Evolutionary conservation across 2,888 invertebrate genomes (phyloP), one percentile per base, ranked within the genome.

Genomic region (Epirrhoe tristata): DNA sequence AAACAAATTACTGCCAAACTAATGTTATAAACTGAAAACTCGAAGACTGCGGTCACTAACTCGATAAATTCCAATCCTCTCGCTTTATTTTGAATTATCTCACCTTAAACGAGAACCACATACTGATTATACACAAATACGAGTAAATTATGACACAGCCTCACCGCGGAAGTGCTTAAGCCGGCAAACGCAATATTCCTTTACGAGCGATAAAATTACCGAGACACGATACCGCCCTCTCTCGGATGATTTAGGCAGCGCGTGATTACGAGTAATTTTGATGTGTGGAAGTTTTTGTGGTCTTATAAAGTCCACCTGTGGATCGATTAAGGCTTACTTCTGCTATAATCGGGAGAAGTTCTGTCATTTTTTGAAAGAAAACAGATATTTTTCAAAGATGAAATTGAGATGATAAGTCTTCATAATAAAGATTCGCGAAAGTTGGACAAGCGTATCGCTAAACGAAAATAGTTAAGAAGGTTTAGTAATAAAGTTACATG

Each of bases 131-230:
- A 76, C 76, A 77, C 74, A 75, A 81, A 77, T 74, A 77, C 76
- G 73, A 74, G 74, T 73, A 82, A 87, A 85, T 86, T 84, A 85
- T 84, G 82, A 83, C 77, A 83, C 75, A 82, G 76, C 77, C 66
- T 70, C 67, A 58, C 70, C 69, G 69, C 74, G 81, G 81, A 82
- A 85, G 83, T 84, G 77, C 82, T 81, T 80, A 77, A 72, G 74
- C 77, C 77, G 74, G 74, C 74, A 67, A 74, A 77, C 77, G 79
- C 81, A 80, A 82, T 83, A 82, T 83, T 81, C 81, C 78, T 81
- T 85, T 82, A 82, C 81, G 79, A 78, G 76, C 82, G 76, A 87
- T 87, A 86, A 87, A 86, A 79, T 77, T 73, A 76, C 66, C 74
- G 69, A 74, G 72, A 66, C 74, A 74, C 76, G 79, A 80, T 79